Evolutionary conservation across 2,113 vertebrate species (phyloP).

Genomic region (Antigone vipio): DNA sequence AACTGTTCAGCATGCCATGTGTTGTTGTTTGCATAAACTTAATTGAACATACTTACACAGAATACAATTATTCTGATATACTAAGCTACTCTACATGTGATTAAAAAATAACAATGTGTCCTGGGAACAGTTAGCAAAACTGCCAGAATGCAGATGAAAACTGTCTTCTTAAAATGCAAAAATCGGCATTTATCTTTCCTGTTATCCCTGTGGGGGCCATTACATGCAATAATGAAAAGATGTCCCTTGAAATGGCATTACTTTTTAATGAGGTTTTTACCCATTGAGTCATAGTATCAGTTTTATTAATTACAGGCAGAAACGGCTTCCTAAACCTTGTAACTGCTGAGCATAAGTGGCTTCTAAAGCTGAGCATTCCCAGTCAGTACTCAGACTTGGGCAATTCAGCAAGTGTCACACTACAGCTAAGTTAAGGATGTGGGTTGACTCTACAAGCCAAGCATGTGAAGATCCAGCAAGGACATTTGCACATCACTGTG

Average conservation of each 20-base stretch:
- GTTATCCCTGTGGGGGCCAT: slow-evolving; percentile 32
- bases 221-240: slow-evolving; percentile 56
- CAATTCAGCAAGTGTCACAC: not conserved
- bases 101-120: slow-evolving; percentile 52
- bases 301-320: slow-evolving; percentile 59
- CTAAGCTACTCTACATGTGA: slow-evolving; percentile 2
- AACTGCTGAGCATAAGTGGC: not conserved
- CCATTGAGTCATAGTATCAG: not conserved
- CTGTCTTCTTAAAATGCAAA: slow-evolving; percentile 52
- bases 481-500: not conserved
- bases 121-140: slow-evolving; percentile 62
- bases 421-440: not conserved
- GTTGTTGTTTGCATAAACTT: slow-evolving; percentile 18
- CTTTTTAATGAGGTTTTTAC: slow-evolving; percentile 62
- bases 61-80: slow-evolving; percentile 8
- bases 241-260: slow-evolving; percentile 53
- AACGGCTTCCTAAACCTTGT: not conserved
- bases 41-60: not conserved
- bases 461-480: not conserved
- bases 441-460: not conserved
- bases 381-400: not conserved
- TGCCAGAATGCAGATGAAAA: slow-evolving; percentile 55
- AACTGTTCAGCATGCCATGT: not conserved
- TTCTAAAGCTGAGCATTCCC: not conserved
- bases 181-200: slow-evolving; percentile 47